Evolutionary conservation across 2,113 vertebrate species (phyloP), one percentile per base, ranked within the genome.

Genomic region (Carassius carassius): DNA sequence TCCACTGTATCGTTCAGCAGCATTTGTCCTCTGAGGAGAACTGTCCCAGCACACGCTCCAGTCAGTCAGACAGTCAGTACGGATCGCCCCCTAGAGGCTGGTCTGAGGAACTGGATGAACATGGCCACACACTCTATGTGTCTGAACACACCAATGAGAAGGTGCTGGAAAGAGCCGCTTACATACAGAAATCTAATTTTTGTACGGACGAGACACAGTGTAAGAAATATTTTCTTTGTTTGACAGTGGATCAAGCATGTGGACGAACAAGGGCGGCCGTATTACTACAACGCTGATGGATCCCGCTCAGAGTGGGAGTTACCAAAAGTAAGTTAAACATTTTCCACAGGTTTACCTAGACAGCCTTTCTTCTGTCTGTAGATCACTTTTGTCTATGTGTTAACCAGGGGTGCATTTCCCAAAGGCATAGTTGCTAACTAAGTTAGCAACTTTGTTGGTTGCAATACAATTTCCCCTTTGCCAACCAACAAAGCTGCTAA

Each of bases 81-180:
- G 97, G 96, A 88, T 98, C 97, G 88, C 95, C 97, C 93, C 98
- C 97, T 87, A 95, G 95, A 93, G 98, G 44, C 44, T 47, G 44
- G 44, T 47, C 44, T 47, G 44, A 47, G 44, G 44, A 47, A 47
- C 44, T 47, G 95, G 98, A 99, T 90, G 96, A 97, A 89, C 96
- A 96, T 88, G 98, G 98, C 90, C 97, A 99, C 92, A 99, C 96
- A 25, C 95, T 98, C 91, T 99, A 98, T 91, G 95, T 98, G 91
- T 98, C 96, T 91, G 98, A 99, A 91, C 95, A 97, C 95, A 99
- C 97, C 86, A 96, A 98, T 92, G 98, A 99, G 95, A 99, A 99
- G 98, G 98, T 99, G 94, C 93, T 89, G 56, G 44, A 67, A 29
- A 81, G 16, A 25, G 37, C 58, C 65, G 23, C 23, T 21, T 19